Conservation (phyloP, 2,797 vertebrate genomes). For the Esox lucius region DNA sequence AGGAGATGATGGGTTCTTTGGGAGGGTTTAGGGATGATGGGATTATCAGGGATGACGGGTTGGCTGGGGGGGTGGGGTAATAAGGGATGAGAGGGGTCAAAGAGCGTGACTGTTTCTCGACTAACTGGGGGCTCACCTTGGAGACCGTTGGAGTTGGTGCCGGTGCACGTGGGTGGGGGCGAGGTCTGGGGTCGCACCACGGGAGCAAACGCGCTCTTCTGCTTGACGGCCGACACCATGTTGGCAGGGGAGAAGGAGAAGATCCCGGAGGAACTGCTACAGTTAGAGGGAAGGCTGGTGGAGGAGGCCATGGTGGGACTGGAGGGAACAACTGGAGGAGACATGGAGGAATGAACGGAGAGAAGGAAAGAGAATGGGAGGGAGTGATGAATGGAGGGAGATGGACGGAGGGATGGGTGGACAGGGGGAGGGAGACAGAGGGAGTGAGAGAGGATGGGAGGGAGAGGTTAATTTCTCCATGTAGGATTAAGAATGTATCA, state of each 20-base stretch:
- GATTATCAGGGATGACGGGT: background rate
- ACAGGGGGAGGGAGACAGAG: background rate
- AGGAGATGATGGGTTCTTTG: background rate
- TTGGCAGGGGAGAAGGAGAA: conserved; percentile 99
- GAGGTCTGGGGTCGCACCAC: conserved; percentile 96
- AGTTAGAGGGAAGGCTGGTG: conserved; percentile 96
- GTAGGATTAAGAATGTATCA: background rate
- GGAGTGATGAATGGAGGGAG: background rate
- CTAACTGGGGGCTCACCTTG: conserved; percentile 81
- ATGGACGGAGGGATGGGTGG: background rate
- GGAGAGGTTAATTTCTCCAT: background rate
- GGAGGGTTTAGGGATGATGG: conserved; percentile 6
- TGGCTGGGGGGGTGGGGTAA: conserved; percentile 2
- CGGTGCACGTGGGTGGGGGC: conserved; percentile 95
- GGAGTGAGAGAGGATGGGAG: background rate
- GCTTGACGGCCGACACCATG: conserved; percentile 98
- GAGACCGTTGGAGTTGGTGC: conserved; percentile 94
- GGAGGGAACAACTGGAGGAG: conserved; percentile 92
- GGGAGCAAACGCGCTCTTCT: conserved; percentile 98
- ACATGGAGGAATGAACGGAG: conserved; percentile 81
- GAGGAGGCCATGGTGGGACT: conserved; percentile 98
- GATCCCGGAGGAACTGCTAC: conserved; percentile 95
- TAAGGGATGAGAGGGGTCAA: too few species aligned
- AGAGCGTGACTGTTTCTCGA: background rate
- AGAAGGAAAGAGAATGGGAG: background rate